Percentiles rank a stretch among this genome's conserved stretches.
These are phyloP conservation scores for Ictalurus furcatus DNA, from an alignment of 2,113 vertebrate genomes.

Conservation along the genomic window DNA sequence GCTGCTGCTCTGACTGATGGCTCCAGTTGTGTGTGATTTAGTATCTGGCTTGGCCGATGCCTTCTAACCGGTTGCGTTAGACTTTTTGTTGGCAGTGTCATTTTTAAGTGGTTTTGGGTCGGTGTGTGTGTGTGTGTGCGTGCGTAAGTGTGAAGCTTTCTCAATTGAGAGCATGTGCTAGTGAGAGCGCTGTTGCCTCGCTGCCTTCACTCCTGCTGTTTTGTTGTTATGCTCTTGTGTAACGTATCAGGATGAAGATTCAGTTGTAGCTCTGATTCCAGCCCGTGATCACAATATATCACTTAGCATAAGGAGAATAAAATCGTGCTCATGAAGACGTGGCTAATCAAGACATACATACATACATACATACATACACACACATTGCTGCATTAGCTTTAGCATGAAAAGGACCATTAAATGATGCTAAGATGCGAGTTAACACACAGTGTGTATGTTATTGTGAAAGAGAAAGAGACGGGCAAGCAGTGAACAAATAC, in stretches of 20 bases:
- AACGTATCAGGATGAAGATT: not conserved
- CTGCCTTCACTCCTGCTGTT: constrained; percentile 4
- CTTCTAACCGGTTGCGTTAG: constrained; percentile 19
- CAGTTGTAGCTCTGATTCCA: not conserved
- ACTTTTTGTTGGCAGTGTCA: constrained; percentile 35
- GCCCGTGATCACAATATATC: not conserved
- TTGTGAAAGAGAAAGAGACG: not conserved
- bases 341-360: too few species aligned
- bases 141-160: constrained; percentile 6
- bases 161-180: constrained; percentile 35
- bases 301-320: not conserved
- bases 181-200: not conserved
- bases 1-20: not conserved
- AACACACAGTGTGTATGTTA: not conserved
- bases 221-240: constrained; percentile 10
- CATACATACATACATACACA: too few species aligned
- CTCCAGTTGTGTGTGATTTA: constrained; percentile 40
- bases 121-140: constrained; percentile 20
- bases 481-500: not conserved
- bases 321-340: not conserved
- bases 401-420: not conserved
- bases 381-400: not conserved
- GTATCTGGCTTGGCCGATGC: constrained; percentile 37
- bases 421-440: not conserved
- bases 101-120: constrained; percentile 24